Percentiles rank a stretch among this genome's conserved stretches.
These are phyloP conservation scores for Trachymyrmex septentrionalis DNA, from an alignment of 1,140 invertebrate genomes.

Conservation along the genomic window DNA sequence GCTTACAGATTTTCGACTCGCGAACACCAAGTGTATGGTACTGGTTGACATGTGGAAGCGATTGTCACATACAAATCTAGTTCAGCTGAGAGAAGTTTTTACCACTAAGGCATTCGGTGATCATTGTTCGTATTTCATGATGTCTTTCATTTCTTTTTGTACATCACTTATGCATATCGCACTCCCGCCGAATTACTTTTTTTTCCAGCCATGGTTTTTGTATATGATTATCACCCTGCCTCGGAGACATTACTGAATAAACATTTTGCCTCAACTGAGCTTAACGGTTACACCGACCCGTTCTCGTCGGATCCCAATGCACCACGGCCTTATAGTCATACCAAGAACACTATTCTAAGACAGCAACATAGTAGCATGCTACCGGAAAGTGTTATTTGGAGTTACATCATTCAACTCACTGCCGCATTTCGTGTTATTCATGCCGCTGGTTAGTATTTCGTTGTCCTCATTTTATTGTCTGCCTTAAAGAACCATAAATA, in stretches of 20 bases:
- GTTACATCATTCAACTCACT: constrained; percentile 97
- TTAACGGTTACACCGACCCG: constrained; percentile 93
- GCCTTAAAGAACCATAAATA: neutral
- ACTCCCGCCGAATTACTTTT: constrained; percentile 45
- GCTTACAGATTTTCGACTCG: constrained; percentile 90
- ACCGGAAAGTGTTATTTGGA: constrained; percentile 97
- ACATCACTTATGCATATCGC: neutral
- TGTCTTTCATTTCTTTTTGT: neutral
- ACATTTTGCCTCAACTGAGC: constrained; percentile 92
- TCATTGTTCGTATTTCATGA: constrained; percentile 92
- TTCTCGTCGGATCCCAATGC: constrained; percentile 94
- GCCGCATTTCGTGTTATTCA: constrained; percentile 97
- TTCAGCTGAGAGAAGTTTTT: constrained; percentile 96
- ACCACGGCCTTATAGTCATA: constrained; percentile 93
- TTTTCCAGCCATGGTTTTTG: constrained; percentile 95
- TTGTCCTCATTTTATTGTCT: neutral
- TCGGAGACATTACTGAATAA: constrained; percentile 95
- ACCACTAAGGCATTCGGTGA: constrained; percentile 98
- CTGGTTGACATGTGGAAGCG: constrained; percentile 97
- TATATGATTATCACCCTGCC: constrained; percentile 98
- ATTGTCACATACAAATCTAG: constrained; percentile 96
- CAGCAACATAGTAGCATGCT: constrained; percentile 92
- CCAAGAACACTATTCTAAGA: constrained; percentile 92
- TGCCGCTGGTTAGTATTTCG: constrained; percentile 88
- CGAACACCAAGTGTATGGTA: constrained; percentile 94